Conservation (phyloP, 2,797 vertebrate species). For the Myotis daubentonii region DNA sequence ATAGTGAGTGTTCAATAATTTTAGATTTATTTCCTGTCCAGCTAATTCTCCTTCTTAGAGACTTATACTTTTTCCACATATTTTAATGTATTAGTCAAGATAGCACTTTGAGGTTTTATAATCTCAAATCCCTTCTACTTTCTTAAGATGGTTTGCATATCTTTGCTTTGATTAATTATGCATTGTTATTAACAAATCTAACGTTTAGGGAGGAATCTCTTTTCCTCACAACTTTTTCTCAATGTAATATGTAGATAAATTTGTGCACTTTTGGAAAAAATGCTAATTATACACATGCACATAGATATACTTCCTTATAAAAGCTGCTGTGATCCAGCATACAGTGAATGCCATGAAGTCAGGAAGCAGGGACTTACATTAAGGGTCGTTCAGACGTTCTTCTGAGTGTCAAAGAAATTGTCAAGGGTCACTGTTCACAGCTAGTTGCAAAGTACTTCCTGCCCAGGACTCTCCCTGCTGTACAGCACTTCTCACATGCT, state of each 20-base stretch:
- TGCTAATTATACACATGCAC: background rate
- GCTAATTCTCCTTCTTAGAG: background rate
- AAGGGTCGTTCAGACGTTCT: background rate
- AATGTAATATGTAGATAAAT: background rate
- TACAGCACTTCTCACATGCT: background rate
- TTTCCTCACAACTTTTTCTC: background rate
- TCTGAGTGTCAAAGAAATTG: background rate
- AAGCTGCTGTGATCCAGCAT: background rate
- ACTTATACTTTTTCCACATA: background rate
- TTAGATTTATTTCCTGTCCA: background rate
- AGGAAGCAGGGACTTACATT: background rate
- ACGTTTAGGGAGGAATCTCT: background rate
- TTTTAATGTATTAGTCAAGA: background rate
- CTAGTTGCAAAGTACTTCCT: background rate
- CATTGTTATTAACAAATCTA: background rate
- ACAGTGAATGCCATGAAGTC: background rate
- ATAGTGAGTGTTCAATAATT: background rate
- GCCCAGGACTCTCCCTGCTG: background rate
- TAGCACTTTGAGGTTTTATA: background rate
- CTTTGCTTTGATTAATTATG: background rate
- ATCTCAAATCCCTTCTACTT: background rate
- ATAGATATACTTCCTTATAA: background rate
- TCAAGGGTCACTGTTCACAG: background rate
- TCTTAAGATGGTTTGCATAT: background rate
- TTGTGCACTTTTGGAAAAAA: background rate